Conservation (phyloP, 2,797 vertebrate genomes). For the Neosalanx taihuensis region DNA sequence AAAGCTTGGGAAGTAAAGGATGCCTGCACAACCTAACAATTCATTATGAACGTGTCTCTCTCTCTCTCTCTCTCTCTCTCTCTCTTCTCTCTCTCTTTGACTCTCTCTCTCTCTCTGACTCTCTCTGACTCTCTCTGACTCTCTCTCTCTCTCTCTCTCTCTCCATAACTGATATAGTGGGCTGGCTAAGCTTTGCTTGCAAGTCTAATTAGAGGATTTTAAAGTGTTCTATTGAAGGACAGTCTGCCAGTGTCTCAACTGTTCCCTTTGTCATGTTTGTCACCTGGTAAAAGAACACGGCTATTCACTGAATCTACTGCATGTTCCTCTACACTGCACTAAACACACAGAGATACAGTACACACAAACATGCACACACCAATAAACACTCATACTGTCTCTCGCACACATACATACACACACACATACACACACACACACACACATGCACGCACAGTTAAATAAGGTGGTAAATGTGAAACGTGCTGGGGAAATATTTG, state of each 20-base stretch:
- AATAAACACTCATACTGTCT: no score
- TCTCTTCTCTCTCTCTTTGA: not conserved
- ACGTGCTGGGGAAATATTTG: not conserved
- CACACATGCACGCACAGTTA: constrained; percentile 30
- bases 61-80: not conserved
- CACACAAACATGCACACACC: not conserved
- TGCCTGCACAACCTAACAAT: constrained; percentile 37
- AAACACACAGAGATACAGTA: constrained; percentile 26
- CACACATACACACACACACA: constrained; percentile 14
- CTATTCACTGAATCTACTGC: constrained; percentile 31
- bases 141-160: constrained; percentile 39
- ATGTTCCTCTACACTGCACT: constrained; percentile 17
- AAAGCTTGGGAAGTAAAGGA: constrained; percentile 36
- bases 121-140: not conserved
- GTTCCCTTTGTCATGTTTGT: constrained; percentile 41
- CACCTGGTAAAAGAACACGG: constrained; percentile 3
- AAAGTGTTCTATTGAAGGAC: constrained; percentile 69
- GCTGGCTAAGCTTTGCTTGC: constrained; percentile 65
- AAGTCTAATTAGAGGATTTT: constrained; percentile 68
- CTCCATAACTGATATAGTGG: constrained; percentile 57
- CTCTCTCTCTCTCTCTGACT: not conserved
- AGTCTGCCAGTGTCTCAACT: constrained; percentile 59
- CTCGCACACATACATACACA: no score
- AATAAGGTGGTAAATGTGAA: constrained; percentile 38
- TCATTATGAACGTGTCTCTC: constrained; percentile 25